Base-by-base conservation (phyloP, 2,888 invertebrate genomes). In the Pedicia rivosa region DNA sequence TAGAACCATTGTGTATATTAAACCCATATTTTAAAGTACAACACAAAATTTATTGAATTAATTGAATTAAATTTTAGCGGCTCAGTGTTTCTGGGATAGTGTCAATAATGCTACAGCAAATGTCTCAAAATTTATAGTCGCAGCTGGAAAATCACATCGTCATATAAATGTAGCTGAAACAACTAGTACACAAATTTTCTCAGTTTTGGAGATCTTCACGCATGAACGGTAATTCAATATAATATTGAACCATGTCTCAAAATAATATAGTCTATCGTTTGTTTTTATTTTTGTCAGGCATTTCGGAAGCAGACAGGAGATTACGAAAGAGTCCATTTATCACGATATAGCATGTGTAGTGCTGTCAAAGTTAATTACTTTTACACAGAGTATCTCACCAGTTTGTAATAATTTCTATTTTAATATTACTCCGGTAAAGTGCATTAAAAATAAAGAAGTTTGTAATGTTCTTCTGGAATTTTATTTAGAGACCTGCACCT, bases 11-110 rank as follows among this genome's bases (percentile, higher is more conserved):
- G n/a, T n/a, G n/a, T n/a, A n/a, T n/a, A n/a, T n/a, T n/a, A n/a
- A n/a, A n/a, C n/a, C n/a, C n/a, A n/a, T n/a, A n/a, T n/a, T n/a
- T n/a, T n/a, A n/a, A n/a, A n/a, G n/a, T n/a, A n/a, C n/a, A n/a
- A n/a, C n/a, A n/a, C n/a, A n/a, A n/a, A n/a, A n/a, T n/a, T n/a
- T 6, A 6, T 6, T 20, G 5, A 20, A 20, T 20, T 6, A 6
- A 20, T 8, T 20, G 6, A 20, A 20, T 6, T 6, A 6, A 6
- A 22, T 32, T 32, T 17, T n/a, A 39, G 44, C 44, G 8, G 42
- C 42, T 6, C 43, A 42, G 36, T 44, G 44, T 26, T 44, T 42
- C 28, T 40, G 42, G 40, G 35, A 42, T 34, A 16, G 5, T 4
- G 5, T 16, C 13, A 17, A 15, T 12, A 19, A 17, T 9, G 15